Evolutionary conservation across 1,140 invertebrate genomes (phyloP).

Genomic region (Macrobrachium nipponense): DNA sequence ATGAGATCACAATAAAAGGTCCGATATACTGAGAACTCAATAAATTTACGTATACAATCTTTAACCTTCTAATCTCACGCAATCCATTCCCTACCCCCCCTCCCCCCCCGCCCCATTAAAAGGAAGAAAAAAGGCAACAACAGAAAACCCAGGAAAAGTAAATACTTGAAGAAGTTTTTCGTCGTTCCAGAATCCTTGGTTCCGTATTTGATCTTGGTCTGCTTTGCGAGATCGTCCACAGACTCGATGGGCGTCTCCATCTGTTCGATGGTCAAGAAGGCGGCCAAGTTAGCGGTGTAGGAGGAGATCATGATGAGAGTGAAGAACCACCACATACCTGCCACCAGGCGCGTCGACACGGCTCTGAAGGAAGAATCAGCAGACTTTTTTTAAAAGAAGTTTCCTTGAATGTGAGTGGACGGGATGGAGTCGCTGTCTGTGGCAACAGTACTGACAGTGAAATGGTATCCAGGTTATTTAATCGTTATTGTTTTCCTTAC

Average conservation of each 20-base stretch:
- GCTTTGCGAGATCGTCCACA: slow-evolving; percentile 75
- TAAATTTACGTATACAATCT: no score
- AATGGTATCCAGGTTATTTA: no score
- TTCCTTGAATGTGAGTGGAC: not conserved
- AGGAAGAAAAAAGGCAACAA: no score
- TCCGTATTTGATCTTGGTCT: slow-evolving; percentile 75
- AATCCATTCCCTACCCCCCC: no score
- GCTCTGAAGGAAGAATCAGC: slow-evolving; percentile 66
- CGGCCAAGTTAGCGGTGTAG: slow-evolving; percentile 77
- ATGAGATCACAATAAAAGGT: no score
- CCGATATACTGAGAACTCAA: no score
- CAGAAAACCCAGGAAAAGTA: not conserved
- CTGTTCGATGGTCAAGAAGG: slow-evolving; percentile 76
- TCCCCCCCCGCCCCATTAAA: no score
- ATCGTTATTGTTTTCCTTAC: no score
- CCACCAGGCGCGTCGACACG: slow-evolving; percentile 71
- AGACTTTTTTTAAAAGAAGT: not conserved
- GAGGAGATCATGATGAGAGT: slow-evolving; percentile 77
- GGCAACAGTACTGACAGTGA: no score
- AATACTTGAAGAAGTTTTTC: slow-evolving; percentile 70
- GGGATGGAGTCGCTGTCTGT: not conserved
- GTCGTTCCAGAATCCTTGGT: slow-evolving; percentile 72
- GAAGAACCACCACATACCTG: slow-evolving; percentile 76
- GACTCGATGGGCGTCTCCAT: slow-evolving; percentile 75
- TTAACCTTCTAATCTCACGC: no score